Conservation (phyloP, 2,113 vertebrate genomes). For the Recurvirostra avosetta region DNA sequence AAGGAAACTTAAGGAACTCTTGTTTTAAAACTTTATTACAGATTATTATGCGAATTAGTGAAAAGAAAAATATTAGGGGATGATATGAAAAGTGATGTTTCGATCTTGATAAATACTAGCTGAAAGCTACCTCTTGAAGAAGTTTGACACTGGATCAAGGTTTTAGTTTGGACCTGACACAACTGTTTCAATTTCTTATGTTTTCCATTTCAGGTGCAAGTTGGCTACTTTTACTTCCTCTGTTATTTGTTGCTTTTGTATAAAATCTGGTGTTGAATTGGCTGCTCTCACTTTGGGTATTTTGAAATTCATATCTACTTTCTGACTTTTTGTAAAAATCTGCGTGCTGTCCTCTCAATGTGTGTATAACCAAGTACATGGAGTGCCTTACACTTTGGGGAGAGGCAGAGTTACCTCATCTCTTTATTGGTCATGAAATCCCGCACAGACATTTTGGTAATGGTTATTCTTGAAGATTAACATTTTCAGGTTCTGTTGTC, state of each 20-base stretch:
- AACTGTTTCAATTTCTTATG: neutral
- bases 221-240: neutral
- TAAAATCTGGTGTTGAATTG: neutral
- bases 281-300: neutral
- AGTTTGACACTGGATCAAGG: neutral
- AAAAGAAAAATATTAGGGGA: neutral
- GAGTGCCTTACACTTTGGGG: neutral
- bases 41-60: neutral
- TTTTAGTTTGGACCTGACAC: neutral
- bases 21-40: neutral
- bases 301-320: neutral
- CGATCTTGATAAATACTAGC: neutral
- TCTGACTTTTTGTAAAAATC: neutral
- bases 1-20: neutral
- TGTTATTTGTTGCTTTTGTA: neutral
- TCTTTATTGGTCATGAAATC: neutral
- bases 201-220: neutral
- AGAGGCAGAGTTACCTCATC: neutral
- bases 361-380: accelerated
- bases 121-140: neutral
- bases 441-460: neutral
- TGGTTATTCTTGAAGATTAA: neutral
- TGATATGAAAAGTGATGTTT: neutral
- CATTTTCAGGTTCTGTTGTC: neutral
- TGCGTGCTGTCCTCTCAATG: neutral